These are phyloP conservation scores for Luscinia luscinia DNA, from an alignment of 2,797 vertebrate species.

Conservation along the genomic window DNA sequence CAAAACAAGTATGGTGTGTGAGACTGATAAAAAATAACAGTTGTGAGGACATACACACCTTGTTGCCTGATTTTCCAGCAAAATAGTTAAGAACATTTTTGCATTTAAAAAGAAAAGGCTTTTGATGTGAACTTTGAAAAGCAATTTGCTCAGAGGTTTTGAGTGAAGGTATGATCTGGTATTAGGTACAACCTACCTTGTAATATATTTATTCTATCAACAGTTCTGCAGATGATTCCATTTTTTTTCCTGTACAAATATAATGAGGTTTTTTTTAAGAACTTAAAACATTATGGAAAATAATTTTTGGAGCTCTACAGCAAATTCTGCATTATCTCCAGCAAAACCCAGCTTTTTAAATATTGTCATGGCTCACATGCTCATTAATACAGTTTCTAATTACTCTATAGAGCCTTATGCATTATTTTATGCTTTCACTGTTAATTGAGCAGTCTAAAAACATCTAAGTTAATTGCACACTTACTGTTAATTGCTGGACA, in stretches of 20 bases:
- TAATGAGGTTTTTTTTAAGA: neutral
- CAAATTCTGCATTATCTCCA: neutral
- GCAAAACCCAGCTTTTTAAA: neutral
- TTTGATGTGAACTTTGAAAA: neutral
- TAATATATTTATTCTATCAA: neutral
- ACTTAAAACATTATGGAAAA: neutral
- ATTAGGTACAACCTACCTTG: neutral
- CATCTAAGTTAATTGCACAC: neutral
- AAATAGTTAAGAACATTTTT: neutral
- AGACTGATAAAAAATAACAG: neutral
- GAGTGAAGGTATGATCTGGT: neutral
- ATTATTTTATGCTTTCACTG: neutral
- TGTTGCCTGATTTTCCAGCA: neutral
- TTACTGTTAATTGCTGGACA: slow-evolving; percentile 18
- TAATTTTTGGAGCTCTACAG: neutral
- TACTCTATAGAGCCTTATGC: neutral
- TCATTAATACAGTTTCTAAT: slow-evolving; percentile 25
- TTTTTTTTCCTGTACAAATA: neutral
- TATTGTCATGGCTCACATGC: neutral
- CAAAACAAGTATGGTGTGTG: neutral
- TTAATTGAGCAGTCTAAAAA: slow-evolving; percentile 23
- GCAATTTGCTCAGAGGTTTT: neutral
- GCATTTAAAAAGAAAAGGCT: neutral
- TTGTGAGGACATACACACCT: neutral
- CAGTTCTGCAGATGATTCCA: neutral